Conservation (phyloP, 1,140 invertebrate species). For the Eriosoma lanigerum region DNA sequence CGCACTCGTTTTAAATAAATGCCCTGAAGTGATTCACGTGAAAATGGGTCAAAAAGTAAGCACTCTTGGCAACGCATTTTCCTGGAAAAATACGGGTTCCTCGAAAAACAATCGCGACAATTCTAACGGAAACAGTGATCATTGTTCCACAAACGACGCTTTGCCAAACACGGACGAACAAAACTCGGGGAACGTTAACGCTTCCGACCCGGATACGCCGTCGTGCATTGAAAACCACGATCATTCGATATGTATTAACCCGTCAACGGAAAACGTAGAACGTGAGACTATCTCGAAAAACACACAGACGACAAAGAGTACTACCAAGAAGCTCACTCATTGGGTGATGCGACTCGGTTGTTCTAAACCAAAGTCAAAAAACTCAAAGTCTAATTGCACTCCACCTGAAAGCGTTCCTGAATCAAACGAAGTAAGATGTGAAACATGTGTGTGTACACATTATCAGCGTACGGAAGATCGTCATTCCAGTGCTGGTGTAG, state of each 20-base stretch:
- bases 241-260: neutral
- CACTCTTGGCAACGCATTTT: neutral
- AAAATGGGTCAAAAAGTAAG: conserved; percentile 46
- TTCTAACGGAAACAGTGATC: neutral
- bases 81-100: conserved; percentile 4
- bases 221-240: neutral
- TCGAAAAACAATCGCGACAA: neutral
- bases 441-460: conserved; percentile 65
- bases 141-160: neutral
- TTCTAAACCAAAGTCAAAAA: neutral
- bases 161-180: neutral
- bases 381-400: neutral
- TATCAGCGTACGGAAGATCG: conserved; percentile 65
- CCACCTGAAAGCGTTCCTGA: neutral
- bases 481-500: conserved; percentile 60
- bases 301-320: neutral
- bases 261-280: no score
- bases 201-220: neutral
- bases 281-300: neutral
- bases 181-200: no score
- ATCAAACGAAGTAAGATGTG: neutral
- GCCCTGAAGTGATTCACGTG: neutral
- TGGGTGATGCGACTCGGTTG: conserved; percentile 28
- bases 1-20: no score
- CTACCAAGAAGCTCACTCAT: conserved; percentile 13